Percentiles rank a stretch among this genome's conserved stretches.
Evolutionary conservation across 2,797 vertebrate genomes (phyloP).

Genomic region (Myotis daubentonii): DNA sequence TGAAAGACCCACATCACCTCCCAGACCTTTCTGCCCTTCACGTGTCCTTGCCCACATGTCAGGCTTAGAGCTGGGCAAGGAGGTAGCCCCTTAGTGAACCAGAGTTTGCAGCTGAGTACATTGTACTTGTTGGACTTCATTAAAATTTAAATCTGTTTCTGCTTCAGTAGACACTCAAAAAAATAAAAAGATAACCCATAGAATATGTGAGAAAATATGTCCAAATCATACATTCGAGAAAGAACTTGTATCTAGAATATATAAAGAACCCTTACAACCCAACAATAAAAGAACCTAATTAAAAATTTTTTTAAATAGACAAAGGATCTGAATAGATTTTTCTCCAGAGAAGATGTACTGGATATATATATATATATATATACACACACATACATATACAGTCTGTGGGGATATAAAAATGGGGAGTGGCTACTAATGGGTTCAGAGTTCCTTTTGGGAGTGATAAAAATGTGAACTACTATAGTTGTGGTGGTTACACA

Average conservation of each 20-base stretch:
- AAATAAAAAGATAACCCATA: not conserved
- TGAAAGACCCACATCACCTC: not conserved
- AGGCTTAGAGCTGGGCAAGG: not conserved
- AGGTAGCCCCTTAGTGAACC: not conserved
- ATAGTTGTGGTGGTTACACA: not conserved
- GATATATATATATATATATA: too few relatives aligned
- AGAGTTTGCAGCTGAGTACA: not conserved
- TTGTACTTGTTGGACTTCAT: not conserved
- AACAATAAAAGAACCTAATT: conserved; percentile 19
- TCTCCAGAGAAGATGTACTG: not conserved
- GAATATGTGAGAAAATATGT: not conserved
- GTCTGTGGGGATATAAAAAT: not conserved
- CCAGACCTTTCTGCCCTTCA: not conserved
- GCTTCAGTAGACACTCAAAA: not conserved
- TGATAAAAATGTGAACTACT: conserved; percentile 19
- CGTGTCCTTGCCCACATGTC: not conserved
- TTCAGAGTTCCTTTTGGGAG: not conserved
- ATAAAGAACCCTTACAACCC: not conserved
- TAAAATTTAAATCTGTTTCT: conserved; percentile 47
- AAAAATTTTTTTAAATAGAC: not conserved
- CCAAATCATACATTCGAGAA: not conserved
- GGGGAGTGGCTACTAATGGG: not conserved
- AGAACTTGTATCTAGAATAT: not conserved
- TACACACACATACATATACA: too few relatives aligned
- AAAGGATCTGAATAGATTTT: not conserved